A percentile compares a stretch with the other conserved stretches of the same genome.
Conservation (phyloP, 1,140 invertebrate genomes). For the Heliconius melpomene region DNA sequence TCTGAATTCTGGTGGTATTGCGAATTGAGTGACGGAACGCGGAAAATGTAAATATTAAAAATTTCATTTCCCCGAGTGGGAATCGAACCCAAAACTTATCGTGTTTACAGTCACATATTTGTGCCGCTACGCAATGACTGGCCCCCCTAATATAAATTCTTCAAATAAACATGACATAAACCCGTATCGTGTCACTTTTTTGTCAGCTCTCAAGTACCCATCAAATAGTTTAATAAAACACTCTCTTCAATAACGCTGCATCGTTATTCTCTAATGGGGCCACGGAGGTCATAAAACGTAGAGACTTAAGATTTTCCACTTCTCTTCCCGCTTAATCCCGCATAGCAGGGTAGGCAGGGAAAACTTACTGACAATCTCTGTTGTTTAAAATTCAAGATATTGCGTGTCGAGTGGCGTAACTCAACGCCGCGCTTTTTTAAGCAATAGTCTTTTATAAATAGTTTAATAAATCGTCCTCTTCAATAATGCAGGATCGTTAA, state of each 20-base stretch:
- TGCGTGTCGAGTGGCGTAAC: no score
- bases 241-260: constrained; percentile 2
- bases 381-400: no score
- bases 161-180: constrained; percentile 24
- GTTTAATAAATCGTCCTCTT: constrained; percentile 9
- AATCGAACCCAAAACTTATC: neutral
- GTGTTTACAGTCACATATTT: neutral
- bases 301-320: constrained; percentile 50
- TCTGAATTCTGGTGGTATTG: neutral
- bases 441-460: neutral
- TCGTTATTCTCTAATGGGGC: constrained; percentile 31
- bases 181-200: constrained; percentile 6
- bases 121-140: no score
- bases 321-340: constrained; percentile 43
- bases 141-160: neutral
- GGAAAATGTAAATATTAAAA: neutral
- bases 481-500: constrained; percentile 25
- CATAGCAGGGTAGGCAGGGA: neutral
- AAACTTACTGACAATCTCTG: no score
- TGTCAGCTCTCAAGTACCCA: constrained; percentile 11
- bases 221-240: constrained; percentile 24
- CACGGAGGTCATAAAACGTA: constrained; percentile 36
- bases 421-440: neutral
- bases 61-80: neutral
- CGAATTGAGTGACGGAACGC: neutral